Evolutionary conservation across 2,797 vertebrate species (phyloP).

Genomic region (Liparis tanakae): DNA sequence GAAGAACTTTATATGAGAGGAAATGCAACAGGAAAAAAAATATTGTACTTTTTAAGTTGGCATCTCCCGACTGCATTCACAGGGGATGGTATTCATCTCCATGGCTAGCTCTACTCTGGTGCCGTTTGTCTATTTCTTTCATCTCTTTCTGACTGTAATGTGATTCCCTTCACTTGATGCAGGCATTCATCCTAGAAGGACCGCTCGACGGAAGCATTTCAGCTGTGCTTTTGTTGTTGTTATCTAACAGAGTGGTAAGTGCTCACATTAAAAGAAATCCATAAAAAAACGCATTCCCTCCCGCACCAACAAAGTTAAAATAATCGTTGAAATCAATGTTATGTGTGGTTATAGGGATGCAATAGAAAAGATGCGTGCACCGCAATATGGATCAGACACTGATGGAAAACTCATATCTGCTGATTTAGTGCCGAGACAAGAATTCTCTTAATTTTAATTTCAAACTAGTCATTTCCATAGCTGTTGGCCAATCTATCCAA

Average conservation of each 20-base stretch:
- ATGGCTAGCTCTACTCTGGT: not conserved
- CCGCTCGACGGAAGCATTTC: not conserved
- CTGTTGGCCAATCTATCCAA: not conserved
- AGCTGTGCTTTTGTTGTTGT: not conserved
- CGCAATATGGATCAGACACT: too few relatives aligned
- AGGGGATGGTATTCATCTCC: not conserved
- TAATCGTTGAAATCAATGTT: too few relatives aligned
- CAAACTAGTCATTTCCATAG: not conserved
- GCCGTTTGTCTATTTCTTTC: not conserved
- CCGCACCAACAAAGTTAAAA: too few relatives aligned
- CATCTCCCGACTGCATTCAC: not conserved
- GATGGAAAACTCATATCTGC: too few relatives aligned
- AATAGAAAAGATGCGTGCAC: too few relatives aligned
- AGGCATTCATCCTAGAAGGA: not conserved
- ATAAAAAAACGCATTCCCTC: not conserved
- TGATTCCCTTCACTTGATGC: not conserved
- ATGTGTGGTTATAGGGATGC: too few relatives aligned
- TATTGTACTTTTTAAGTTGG: not conserved
- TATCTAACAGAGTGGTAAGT: not conserved
- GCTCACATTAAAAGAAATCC: not conserved
- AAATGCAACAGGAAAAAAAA: not conserved
- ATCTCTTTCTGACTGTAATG: not conserved
- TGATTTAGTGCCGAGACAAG: too few relatives aligned
- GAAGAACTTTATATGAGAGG: constrained; percentile 8
- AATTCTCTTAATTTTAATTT: too few relatives aligned